Evolutionary conservation across 1,140 invertebrate species (phyloP), one percentile per base, ranked within the genome.

Genomic region (Eumaeus atala): DNA sequence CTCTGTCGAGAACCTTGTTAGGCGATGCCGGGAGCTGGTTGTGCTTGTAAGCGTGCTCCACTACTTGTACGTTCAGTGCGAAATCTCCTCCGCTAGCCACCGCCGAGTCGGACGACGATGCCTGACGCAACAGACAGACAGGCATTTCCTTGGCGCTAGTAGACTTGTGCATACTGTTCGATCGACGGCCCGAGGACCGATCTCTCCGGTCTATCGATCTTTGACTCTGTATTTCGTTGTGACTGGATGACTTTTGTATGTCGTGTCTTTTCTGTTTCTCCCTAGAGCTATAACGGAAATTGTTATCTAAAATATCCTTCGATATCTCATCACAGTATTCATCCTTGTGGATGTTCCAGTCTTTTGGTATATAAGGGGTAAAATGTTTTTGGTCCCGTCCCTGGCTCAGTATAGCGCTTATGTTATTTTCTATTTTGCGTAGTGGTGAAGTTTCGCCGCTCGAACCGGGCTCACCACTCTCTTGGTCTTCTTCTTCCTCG

Each of bases 61-160:
- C 82, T 49, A 88, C 84, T 65, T 88, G 85, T 28, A 88, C 84
- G 64, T 89, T 85, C 16, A 88, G 59, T 12, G 86, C 84, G 64
- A 88, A 88, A 47, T 89, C 87, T 38, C 84, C 84, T 5, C 87
- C 82, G 59, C 87, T 88, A 0, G 86, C 87, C 11, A 87, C 87
- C 1, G 85, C 66, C 14, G 82, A 86, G 59, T 87, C 79, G 1
- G 84, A 87, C 5, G 83, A 85, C 5, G 83, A 87, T 0, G 76
- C 74, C 59, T 87, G 86, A n/a, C 87, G 66, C 67, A 85, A 82
- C 47, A 88, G 87, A 42, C 90, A 89, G 14, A 91, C 78, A 42
- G 91, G 77, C 87, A 92, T 91, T 68, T 92, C 91, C 74, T 92
- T 92, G 35, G 91, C 90, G 70, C 91, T 92, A 57, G 91, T 90